phyloP scores from a whole-genome alignment of 1,140 invertebrate species.

The Onthophagus taurus region DNA sequence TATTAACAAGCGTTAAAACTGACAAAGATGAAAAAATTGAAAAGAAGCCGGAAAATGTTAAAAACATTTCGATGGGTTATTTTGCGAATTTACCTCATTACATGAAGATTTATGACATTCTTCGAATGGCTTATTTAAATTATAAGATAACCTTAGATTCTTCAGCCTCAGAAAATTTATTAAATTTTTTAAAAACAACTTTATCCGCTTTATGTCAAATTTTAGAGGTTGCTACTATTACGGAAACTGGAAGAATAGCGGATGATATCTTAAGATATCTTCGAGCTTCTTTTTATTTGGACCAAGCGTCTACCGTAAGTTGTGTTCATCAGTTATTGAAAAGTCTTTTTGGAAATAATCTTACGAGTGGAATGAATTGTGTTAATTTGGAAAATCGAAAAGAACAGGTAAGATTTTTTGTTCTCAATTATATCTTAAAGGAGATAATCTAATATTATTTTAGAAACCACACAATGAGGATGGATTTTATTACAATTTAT shows the following conservation, averaged over 20 bases:
- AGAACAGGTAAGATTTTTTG: neutral
- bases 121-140: conserved; percentile 67
- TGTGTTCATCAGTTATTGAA: conserved; percentile 78
- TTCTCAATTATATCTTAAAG: neutral
- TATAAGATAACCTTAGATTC: conserved; percentile 71
- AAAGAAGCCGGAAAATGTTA: conserved; percentile 25
- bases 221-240: conserved; percentile 64
- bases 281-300: conserved; percentile 58
- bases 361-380: conserved; percentile 37
- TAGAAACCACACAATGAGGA: neutral
- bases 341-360: conserved; percentile 72
- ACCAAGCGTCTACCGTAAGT: conserved; percentile 58
- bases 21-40: conserved; percentile 28
- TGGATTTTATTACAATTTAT: conserved; percentile 32
- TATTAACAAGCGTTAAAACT: conserved; percentile 9
- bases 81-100: conserved; percentile 65
- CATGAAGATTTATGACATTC: conserved; percentile 63
- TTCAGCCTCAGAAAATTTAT: conserved; percentile 62
- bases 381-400: neutral
- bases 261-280: conserved; percentile 77
- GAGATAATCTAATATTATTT: conserved; percentile 4
- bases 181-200: conserved; percentile 54
- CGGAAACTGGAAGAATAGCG: conserved; percentile 60
- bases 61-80: conserved; percentile 45
- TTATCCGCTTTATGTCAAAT: conserved; percentile 62